phyloP scores from a whole-genome alignment of 2,888 invertebrate species.

The Lumbricus terrestris region DNA sequence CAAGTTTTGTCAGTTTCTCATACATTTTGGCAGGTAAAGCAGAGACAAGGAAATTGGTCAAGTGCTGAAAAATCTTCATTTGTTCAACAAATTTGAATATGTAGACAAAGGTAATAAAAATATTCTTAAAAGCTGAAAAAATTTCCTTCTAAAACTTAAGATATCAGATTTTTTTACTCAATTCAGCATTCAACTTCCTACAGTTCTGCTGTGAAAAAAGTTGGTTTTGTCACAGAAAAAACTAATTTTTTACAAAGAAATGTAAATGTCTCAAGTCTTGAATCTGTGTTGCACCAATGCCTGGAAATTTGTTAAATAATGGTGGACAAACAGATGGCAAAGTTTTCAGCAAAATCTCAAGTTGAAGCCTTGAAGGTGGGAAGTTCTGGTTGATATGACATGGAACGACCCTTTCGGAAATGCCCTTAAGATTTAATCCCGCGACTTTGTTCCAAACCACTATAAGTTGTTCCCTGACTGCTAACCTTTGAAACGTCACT shows the following conservation, averaged over 20 bases:
- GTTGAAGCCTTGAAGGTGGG: too few relatives aligned
- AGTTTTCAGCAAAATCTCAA: too few relatives aligned
- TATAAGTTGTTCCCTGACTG: neutral
- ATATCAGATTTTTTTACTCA: neutral
- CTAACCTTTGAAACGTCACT: slow-evolving; percentile 75
- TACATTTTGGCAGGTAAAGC: too few relatives aligned
- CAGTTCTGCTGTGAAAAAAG: neutral
- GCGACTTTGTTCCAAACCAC: neutral
- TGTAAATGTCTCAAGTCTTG: neutral
- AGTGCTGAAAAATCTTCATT: too few relatives aligned
- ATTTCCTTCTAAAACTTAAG: neutral
- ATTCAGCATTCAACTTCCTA: neutral
- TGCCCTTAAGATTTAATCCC: neutral
- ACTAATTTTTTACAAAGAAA: neutral
- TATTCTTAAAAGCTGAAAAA: too few relatives aligned
- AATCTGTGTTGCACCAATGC: neutral
- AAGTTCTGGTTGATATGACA: too few relatives aligned
- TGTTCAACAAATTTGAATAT: too few relatives aligned
- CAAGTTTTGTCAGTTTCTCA: too few relatives aligned
- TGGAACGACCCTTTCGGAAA: too few relatives aligned
- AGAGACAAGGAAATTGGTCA: too few relatives aligned
- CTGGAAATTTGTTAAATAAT: neutral
- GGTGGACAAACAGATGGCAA: too few relatives aligned
- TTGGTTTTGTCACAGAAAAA: neutral
- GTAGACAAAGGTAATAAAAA: too few relatives aligned